A percentile compares a stretch with the other conserved stretches of the same genome.
phyloP scores from a whole-genome alignment of 30 jellyfish, hydroid and myxozoan genomes.

The Turritopsis rubra region DNA sequence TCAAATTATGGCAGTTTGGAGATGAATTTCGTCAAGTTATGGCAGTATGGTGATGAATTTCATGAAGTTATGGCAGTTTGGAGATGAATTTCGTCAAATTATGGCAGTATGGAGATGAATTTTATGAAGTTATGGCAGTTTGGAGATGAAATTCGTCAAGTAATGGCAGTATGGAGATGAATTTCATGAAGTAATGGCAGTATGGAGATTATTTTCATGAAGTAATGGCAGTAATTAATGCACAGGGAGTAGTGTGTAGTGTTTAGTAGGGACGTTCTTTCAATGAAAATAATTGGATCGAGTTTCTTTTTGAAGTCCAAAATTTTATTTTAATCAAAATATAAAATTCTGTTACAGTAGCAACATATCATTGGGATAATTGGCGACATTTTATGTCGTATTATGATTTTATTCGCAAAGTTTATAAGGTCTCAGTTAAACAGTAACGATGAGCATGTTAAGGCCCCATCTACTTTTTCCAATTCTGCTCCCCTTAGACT shows the following conservation, averaged over 20 bases:
- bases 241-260: too few relatives aligned
- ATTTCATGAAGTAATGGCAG: neutral
- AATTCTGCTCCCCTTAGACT: slow-evolving; percentile 50
- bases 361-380: too few relatives aligned
- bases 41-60: neutral
- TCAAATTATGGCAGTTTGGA: neutral
- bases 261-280: too few relatives aligned
- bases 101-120: neutral
- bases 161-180: neutral
- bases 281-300: too few relatives aligned
- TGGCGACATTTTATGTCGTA: too few relatives aligned
- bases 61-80: neutral
- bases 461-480: slow-evolving; percentile 75
- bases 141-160: neutral
- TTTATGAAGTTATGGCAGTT: neutral
- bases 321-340: too few relatives aligned
- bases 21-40: neutral
- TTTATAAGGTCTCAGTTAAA: too few relatives aligned
- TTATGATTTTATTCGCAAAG: too few relatives aligned
- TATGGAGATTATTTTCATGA: neutral
- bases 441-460: too few relatives aligned
- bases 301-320: too few relatives aligned
- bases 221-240: too few relatives aligned
- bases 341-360: too few relatives aligned
- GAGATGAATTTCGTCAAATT: neutral